Conservation (phyloP, 1,140 invertebrate species). For the Steinernema feltiae region DNA sequence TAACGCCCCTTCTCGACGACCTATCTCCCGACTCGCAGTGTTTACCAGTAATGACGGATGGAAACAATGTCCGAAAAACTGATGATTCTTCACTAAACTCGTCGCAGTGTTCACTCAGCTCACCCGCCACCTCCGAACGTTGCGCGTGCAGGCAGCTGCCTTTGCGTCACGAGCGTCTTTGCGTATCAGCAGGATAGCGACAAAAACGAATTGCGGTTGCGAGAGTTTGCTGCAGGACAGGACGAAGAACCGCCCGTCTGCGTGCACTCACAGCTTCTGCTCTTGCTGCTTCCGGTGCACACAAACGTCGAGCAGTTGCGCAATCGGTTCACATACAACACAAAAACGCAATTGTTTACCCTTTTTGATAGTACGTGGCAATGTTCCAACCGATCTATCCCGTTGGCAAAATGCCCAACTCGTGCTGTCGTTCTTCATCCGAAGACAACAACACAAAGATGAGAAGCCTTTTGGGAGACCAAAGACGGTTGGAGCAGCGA, state of each 20-base stretch:
- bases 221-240: no score
- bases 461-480: not conserved
- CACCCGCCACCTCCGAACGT: not conserved
- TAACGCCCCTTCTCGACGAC: slow-evolving; percentile 2
- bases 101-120: no score
- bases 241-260: no score
- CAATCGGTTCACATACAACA: not conserved
- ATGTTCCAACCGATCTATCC: not conserved
- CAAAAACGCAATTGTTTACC: not conserved
- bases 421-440: not conserved
- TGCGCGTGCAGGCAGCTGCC: not conserved
- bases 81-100: not conserved
- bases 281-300: not conserved
- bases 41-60: not conserved
- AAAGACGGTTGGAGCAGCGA: not conserved
- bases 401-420: slow-evolving; percentile 5
- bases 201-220: not conserved
- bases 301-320: not conserved
- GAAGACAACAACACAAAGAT: not conserved
- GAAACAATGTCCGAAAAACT: not conserved
- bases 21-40: not conserved
- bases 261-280: no score
- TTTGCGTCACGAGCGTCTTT: no score
- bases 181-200: no score
- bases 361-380: not conserved